These are phyloP conservation scores for Blennius ocellaris DNA, from an alignment of 2,113 vertebrate genomes.

Conservation along the genomic window DNA sequence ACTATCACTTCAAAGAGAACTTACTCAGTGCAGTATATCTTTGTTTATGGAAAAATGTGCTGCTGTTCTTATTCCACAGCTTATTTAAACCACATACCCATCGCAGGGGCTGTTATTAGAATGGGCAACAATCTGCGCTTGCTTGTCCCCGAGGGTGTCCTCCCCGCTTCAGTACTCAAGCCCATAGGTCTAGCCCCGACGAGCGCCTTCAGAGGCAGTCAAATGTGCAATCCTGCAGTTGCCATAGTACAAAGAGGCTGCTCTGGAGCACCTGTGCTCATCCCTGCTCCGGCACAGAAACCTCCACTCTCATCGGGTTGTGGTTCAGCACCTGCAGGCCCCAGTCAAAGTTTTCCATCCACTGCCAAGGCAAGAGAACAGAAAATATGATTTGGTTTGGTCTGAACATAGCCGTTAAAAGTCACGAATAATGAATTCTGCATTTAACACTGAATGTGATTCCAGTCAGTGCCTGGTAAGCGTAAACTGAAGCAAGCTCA, in stretches of 20 bases:
- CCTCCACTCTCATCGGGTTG: conserved; percentile 5
- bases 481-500: conserved; percentile 64
- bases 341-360: conserved; percentile 6
- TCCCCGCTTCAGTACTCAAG: conserved; percentile 60
- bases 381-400: neutral
- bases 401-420: neutral
- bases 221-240: neutral
- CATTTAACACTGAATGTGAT: neutral
- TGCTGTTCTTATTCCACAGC: conserved; percentile 42
- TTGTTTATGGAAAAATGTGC: neutral
- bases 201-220: neutral
- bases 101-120: conserved; percentile 70
- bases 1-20: no score
- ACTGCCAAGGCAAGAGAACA: conserved; percentile 54
- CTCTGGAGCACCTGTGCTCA: conserved; percentile 48
- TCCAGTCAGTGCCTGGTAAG: conserved; percentile 60
- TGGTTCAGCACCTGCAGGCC: neutral
- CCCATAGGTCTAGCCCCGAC: conserved; percentile 44
- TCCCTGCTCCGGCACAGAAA: conserved; percentile 44
- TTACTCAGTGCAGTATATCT: neutral
- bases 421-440: neutral
- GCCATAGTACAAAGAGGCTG: conserved; percentile 29
- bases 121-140: conserved; percentile 79
- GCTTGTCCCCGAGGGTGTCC: conserved; percentile 77
- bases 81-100: conserved; percentile 70